These are phyloP conservation scores for Platanista minor DNA, from an alignment of 2,113 vertebrate genomes.

Conservation along the genomic window DNA sequence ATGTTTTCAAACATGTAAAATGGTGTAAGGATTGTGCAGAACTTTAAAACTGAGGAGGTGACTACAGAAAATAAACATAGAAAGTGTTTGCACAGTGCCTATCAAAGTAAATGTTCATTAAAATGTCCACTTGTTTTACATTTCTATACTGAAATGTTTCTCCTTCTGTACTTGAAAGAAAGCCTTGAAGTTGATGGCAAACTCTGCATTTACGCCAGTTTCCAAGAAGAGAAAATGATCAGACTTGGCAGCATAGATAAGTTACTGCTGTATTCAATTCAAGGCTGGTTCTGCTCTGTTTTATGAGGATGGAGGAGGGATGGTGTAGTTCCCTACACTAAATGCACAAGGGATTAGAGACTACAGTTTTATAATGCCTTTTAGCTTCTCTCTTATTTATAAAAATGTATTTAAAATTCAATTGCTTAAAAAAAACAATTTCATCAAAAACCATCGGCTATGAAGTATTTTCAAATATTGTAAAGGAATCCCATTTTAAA, in stretches of 20 bases:
- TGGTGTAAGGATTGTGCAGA: not conserved
- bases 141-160: not conserved
- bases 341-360: not conserved
- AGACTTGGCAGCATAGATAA: not conserved
- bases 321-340: not conserved
- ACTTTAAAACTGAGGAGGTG: not conserved
- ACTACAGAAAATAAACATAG: not conserved
- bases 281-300: not conserved
- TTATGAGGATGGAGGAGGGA: not conserved
- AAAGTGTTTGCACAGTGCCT: not conserved
- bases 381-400: not conserved
- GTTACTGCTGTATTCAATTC: not conserved
- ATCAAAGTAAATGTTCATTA: not conserved
- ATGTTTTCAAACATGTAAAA: not conserved
- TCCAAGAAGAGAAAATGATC: not conserved
- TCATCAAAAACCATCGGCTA: not conserved
- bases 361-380: not conserved
- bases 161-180: not conserved
- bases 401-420: constrained; percentile 8
- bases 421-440: not conserved
- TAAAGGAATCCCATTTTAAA: not conserved
- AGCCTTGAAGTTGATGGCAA: not conserved
- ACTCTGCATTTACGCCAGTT: not conserved
- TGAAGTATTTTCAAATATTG: not conserved
- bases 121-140: not conserved